Conservation (phyloP, 1,140 invertebrate genomes). For the Hyphantria cunea region DNA sequence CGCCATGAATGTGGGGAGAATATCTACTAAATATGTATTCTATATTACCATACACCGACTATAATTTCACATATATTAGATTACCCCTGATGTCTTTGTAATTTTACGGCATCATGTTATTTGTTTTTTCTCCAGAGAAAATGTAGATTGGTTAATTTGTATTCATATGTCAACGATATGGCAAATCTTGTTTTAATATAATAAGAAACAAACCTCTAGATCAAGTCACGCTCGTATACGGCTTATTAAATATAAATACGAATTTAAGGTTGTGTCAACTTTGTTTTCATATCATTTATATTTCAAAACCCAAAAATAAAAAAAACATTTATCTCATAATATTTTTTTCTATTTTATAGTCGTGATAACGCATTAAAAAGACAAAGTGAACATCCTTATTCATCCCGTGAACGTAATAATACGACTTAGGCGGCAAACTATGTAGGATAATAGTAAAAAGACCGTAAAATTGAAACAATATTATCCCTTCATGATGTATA, state of each 20-base stretch:
- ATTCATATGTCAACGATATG: constrained; percentile 20
- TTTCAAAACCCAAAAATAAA: no score
- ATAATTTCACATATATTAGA: constrained; percentile 35
- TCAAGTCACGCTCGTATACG: constrained; percentile 19
- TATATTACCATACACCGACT: constrained; percentile 28
- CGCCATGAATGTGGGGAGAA: constrained; percentile 43
- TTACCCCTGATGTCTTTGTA: constrained; percentile 28
- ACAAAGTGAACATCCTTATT: no score
- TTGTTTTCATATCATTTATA: constrained; percentile 3
- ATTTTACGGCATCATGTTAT: constrained; percentile 26
- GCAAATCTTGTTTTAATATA: constrained; percentile 26
- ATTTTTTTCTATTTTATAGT: no score
- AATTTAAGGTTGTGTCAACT: neutral
- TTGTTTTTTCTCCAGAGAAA: constrained; percentile 2
- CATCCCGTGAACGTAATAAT: no score
- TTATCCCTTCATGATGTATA: no score
- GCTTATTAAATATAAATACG: constrained; percentile 24
- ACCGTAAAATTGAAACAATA: no score
- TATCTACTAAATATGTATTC: constrained; percentile 49
- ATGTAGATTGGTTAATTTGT: constrained; percentile 24
- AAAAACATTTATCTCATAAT: no score
- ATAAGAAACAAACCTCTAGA: constrained; percentile 17
- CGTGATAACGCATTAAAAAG: no score
- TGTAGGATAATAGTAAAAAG: no score
- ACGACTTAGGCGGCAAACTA: no score